phyloP scores from a whole-genome alignment of 1,140 invertebrate species.

The Penaeus indicus region DNA sequence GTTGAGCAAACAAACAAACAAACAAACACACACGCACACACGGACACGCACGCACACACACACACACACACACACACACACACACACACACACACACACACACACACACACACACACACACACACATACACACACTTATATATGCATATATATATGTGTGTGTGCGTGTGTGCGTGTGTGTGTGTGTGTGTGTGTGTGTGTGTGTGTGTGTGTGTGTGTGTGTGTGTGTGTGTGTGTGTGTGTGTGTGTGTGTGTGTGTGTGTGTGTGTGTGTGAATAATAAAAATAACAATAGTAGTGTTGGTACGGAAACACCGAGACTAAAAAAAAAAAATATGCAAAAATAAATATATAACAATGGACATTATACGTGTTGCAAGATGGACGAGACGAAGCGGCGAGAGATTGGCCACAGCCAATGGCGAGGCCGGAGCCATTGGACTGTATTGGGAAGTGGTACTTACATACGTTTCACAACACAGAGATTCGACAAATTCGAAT shows the following conservation, averaged over 20 bases:
- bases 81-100: neutral
- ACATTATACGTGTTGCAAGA: too few species aligned
- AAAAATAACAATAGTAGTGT: too few species aligned
- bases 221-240: slow-evolving; percentile 20
- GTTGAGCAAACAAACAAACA: too few species aligned
- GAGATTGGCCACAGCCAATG: too few species aligned
- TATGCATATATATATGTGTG: neutral
- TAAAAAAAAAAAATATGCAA: too few species aligned
- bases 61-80: neutral
- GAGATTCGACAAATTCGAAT: too few species aligned
- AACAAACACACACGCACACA: neutral
- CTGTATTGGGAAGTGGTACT: too few species aligned
- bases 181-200: slow-evolving; percentile 20
- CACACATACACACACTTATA: neutral
- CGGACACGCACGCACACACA: neutral
- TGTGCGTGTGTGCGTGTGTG: neutral
- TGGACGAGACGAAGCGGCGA: too few species aligned
- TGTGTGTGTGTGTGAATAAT: neutral
- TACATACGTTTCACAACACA: too few species aligned
- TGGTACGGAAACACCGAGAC: too few species aligned
- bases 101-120: slow-evolving; percentile 3
- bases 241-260: slow-evolving; percentile 1
- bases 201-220: slow-evolving; percentile 20
- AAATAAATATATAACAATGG: too few species aligned
- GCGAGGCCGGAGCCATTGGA: too few species aligned